Base-by-base conservation (phyloP, 2,888 invertebrate genomes). In the Zygothrica quintamaculata region DNA sequence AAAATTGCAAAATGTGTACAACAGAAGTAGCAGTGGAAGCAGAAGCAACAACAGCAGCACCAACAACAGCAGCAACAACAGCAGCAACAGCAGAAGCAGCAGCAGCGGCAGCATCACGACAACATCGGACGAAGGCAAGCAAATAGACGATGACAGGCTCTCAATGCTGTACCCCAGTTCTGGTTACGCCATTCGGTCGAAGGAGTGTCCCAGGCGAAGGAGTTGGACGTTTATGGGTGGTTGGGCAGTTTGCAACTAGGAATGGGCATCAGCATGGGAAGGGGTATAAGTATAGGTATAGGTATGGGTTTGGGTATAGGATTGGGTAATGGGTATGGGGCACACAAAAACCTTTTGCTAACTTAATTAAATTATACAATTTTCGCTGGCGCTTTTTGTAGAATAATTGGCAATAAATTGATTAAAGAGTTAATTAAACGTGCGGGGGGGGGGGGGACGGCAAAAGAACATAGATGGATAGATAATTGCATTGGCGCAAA, bases 371-470 rank as follows among this genome's bases (percentile, higher is more conserved):
- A 84, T 82, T 82, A 84, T 70, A 79, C 73, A 67, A 81, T 84
- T 78, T 85, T 79, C 82, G 73, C 67, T 79, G 80, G 59, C 80
- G 72, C 79, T 84, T 77, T 81, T 84, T 82, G 82, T 69, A 70
- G 59, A 79, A 85, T 82, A 82, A 82, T 82, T 82, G 85, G 75
- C 85, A 79, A 82, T 82, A 81, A 81, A 81, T 82, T 84, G 79
- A 82, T 82, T 82, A 82, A 81, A 79, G 82, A 75, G 73, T 82
- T 79, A 82, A 82, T 82, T 84, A 82, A 80, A 80, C 68, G 75
- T 72, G 65, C 64, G 79, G 80, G 55, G 40, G n/a, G n/a, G n/a
- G n/a, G n/a, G n/a, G n/a, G 44, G 53, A 25, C 26, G 48, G 48
- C 57, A 60, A 55, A n/a, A 48, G 74, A 52, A 69, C 51, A 69